A percentile compares a stretch with the other conserved stretches of the same genome.
Evolutionary conservation across 2,888 invertebrate species (phyloP).

Genomic region (Brachynemurus nebulosus): DNA sequence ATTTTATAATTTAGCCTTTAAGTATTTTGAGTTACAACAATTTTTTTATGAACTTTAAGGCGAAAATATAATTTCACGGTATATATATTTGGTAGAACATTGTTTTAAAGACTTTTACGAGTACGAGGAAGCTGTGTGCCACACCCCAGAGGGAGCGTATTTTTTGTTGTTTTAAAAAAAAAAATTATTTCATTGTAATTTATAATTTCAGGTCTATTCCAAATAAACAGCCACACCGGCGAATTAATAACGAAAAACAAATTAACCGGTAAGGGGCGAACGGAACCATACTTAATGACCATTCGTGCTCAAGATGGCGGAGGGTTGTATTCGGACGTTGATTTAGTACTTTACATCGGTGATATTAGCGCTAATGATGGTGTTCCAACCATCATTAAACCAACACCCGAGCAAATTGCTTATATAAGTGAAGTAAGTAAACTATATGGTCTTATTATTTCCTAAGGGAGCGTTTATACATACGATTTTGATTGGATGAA

Average conservation of each 20-base stretch:
- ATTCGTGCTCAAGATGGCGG: slow-evolving; percentile 59
- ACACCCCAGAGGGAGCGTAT: too few relatives aligned
- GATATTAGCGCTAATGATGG: slow-evolving; percentile 73
- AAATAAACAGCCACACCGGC: slow-evolving; percentile 50
- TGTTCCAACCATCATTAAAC: slow-evolving; percentile 58
- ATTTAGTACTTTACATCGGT: slow-evolving; percentile 53
- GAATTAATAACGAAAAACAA: slow-evolving; percentile 48
- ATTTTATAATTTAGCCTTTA: too few relatives aligned
- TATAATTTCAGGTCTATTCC: slow-evolving; percentile 43
- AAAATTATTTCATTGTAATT: background rate
- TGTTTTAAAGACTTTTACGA: too few relatives aligned
- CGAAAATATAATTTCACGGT: too few relatives aligned
- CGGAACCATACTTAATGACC: slow-evolving; percentile 53
- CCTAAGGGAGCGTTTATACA: background rate
- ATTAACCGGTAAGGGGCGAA: slow-evolving; percentile 61
- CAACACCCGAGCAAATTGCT: slow-evolving; percentile 53
- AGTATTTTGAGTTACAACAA: too few relatives aligned
- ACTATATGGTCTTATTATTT: background rate
- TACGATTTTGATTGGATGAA: too few relatives aligned
- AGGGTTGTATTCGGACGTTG: slow-evolving; percentile 45
- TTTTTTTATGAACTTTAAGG: too few relatives aligned
- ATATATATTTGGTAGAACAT: background rate
- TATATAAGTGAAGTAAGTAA: slow-evolving; percentile 47
- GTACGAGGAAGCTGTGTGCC: too few relatives aligned
- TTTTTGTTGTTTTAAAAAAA: background rate